Evolutionary conservation across 2,888 invertebrate genomes (phyloP), one percentile per base, ranked within the genome.

Genomic region (Tinea pellionella): DNA sequence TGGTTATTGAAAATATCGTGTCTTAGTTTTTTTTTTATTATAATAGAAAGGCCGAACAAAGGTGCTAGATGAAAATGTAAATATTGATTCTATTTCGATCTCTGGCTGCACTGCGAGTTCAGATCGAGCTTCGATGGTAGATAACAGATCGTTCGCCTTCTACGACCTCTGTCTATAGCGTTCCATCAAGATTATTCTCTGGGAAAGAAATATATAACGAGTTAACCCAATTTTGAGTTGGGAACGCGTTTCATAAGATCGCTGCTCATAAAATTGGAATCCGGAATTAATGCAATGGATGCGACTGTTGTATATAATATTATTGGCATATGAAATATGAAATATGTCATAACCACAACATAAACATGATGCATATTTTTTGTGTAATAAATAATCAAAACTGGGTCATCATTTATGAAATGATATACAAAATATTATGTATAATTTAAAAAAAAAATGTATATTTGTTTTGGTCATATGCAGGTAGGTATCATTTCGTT

Each of bases 211-310:
- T 55, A 55, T 19, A 55, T 18, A 29, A 55, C 19, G 24, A 55
- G 29, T 19, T 55, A 55, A 55, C 55, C 55, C 29, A 29, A 55
- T 55, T 55, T 24, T 29, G 18, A 55, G 16, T 18, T 9, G n/a
- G 6, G 47, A 47, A 16, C 47, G 47, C 16, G 47, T 47, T 47
- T 47, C 47, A 47, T 47, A 47, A 47, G 2, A 47, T 47, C 15
- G 16, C 74, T n/a, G 16, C 74, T 78, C 78, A 77, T 77, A 78
- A 77, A 79, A 78, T 74, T 72, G 74, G 75, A 75, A 74, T 75
- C 6, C 24, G 24, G 24, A 24, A 24, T 71, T 73, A 73, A 70
- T 73, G 72, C 16, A 15, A 47, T 47, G 13, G n/a, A 47, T n/a
- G 6, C 47, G 47, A 6, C 13, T 47, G 47, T 13, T 47, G 2